These are phyloP conservation scores for Gopherus evgoodei DNA, from an alignment of 2,113 vertebrate species.

Conservation along the genomic window DNA sequence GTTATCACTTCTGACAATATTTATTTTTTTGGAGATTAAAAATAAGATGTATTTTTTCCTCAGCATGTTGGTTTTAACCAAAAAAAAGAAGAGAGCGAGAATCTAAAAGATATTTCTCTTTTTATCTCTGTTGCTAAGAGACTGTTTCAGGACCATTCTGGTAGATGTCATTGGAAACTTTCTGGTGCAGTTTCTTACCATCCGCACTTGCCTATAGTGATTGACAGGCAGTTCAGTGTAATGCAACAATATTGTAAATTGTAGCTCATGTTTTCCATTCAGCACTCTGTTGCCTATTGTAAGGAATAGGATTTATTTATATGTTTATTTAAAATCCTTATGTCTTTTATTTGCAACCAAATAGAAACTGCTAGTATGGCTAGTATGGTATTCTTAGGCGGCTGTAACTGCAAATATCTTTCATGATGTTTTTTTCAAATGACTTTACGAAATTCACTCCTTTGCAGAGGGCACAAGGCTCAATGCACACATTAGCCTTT, in stretches of 20 bases:
- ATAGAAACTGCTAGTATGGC: neutral
- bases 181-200: conserved; percentile 30
- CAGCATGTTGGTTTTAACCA: neutral
- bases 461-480: neutral
- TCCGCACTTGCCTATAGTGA: neutral
- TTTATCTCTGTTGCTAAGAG: conserved; percentile 71
- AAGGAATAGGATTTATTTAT: conserved; percentile 3
- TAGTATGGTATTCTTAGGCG: neutral
- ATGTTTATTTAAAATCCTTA: neutral
- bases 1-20: neutral
- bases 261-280: neutral
- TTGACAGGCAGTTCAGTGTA: conserved; percentile 12
- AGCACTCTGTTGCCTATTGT: neutral
- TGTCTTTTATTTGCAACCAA: neutral
- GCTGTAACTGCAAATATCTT: neutral
- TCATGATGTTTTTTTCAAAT: neutral
- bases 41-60: neutral
- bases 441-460: neutral
- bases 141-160: conserved; percentile 45
- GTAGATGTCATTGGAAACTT: conserved; percentile 54
- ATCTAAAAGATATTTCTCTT: conserved; percentile 39
- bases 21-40: conserved; percentile 47
- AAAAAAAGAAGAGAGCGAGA: conserved; percentile 14
- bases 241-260: neutral
- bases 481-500: neutral